Conservation (phyloP, 2,888 invertebrate genomes). For the Metacarcinus magister region DNA sequence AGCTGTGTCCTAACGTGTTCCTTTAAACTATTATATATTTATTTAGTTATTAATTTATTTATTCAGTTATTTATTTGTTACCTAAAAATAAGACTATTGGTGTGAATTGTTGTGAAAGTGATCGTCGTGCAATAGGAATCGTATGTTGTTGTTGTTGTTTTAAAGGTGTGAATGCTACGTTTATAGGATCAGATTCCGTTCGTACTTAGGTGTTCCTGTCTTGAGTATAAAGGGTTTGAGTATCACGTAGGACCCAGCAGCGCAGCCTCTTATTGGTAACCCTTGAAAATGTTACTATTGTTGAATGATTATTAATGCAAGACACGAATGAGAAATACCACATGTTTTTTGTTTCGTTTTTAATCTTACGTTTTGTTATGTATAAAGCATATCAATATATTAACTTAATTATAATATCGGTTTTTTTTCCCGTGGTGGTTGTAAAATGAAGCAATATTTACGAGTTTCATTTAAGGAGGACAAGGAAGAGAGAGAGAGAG, state of each 20-base stretch:
- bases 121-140: background rate
- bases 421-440: background rate
- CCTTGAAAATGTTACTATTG: background rate
- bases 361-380: background rate
- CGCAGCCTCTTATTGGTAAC: background rate
- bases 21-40: too few relatives aligned
- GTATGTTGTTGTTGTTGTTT: background rate
- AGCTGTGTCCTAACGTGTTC: too few relatives aligned
- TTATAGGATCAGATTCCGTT: background rate
- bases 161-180: background rate
- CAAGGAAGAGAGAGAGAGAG: background rate
- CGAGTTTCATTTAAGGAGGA: background rate
- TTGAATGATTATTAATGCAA: background rate
- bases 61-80: too few relatives aligned
- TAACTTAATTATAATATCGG: background rate
- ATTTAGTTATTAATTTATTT: too few relatives aligned
- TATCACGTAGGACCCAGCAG: background rate
- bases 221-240: too few relatives aligned
- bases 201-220: background rate
- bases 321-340: background rate
- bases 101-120: background rate
- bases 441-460: background rate
- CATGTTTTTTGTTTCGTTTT: too few relatives aligned
- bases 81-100: background rate
- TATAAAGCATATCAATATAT: background rate